These are phyloP conservation scores for Selene dorsalis DNA, from an alignment of 2,797 vertebrate genomes.

Conservation along the genomic window DNA sequence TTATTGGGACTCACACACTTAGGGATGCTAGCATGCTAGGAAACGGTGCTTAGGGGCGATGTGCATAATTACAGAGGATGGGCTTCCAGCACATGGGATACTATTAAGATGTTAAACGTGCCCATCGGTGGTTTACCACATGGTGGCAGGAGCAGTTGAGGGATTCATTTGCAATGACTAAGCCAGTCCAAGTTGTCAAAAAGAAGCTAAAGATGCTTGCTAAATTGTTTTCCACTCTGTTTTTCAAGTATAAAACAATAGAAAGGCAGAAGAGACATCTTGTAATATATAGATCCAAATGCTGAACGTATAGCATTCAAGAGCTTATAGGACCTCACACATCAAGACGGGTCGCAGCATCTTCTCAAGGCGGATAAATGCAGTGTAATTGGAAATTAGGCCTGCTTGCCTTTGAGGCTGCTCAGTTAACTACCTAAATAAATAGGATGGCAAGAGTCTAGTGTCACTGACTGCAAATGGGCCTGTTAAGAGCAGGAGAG, in stretches of 20 bases:
- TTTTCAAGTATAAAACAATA: slow-evolving; percentile 27
- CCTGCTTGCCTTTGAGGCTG: slow-evolving; percentile 55
- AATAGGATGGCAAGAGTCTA: slow-evolving; percentile 60
- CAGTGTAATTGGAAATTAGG: slow-evolving; percentile 65
- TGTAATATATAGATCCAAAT: slow-evolving; percentile 40
- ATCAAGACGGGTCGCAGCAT: slow-evolving; percentile 9
- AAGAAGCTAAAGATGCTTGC: slow-evolving; percentile 42
- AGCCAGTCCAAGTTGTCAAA: slow-evolving; percentile 52
- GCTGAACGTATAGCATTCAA: slow-evolving; percentile 19
- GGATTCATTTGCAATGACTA: slow-evolving; percentile 25
- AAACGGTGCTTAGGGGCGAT: slow-evolving; percentile 53
- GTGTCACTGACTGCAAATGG: slow-evolving; percentile 62
- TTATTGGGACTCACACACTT: slow-evolving; percentile 62
- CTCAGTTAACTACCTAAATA: slow-evolving; percentile 71
- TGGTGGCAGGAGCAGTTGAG: slow-evolving; percentile 42
- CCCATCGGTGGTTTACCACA: slow-evolving; percentile 55
- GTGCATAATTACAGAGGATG: slow-evolving; percentile 65
- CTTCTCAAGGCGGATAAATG: slow-evolving; percentile 41
- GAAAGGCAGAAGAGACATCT: slow-evolving; percentile 6
- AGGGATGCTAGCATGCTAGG: slow-evolving; percentile 23
- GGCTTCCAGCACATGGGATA: slow-evolving; percentile 47
- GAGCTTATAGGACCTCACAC: slow-evolving; percentile 14
- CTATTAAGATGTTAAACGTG: slow-evolving; percentile 57
- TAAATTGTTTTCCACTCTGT: slow-evolving; percentile 15
- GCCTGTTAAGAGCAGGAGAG: slow-evolving; percentile 26